Evolutionary conservation across 2,888 invertebrate genomes (phyloP).

Genomic region (Dorcus parallelipipedus): DNA sequence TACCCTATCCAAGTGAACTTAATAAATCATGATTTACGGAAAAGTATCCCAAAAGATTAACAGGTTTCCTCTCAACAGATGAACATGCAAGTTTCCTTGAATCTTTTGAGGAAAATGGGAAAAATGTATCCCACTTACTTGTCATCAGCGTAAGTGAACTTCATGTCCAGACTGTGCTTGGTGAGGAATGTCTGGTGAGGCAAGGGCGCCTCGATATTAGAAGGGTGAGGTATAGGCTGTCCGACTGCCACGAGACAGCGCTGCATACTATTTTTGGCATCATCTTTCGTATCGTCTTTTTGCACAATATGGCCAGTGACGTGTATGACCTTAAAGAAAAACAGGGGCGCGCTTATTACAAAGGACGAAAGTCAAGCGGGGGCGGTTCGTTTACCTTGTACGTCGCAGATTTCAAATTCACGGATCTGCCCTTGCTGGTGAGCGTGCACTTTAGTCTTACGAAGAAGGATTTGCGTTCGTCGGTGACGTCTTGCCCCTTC

Average conservation of each 20-base stretch:
- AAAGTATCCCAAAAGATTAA: no score
- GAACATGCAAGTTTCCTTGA: no score
- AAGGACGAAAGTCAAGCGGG: background rate
- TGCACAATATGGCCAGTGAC: conserved; percentile 75
- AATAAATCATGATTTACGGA: no score
- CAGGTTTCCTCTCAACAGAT: no score
- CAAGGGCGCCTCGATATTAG: conserved; percentile 87
- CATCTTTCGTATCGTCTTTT: conserved; percentile 32
- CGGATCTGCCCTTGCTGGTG: conserved; percentile 90
- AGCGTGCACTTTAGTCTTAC: conserved; percentile 91
- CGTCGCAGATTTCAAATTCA: conserved; percentile 92
- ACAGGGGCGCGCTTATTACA: no score
- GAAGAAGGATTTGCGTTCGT: conserved; percentile 62
- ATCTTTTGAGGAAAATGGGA: no score
- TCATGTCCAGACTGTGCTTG: conserved; percentile 91
- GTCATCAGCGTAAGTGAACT: conserved; percentile 91
- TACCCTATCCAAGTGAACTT: no score
- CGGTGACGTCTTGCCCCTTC: conserved; percentile 48
- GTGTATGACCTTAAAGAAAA: conserved; percentile 73
- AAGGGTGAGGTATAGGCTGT: conserved; percentile 83
- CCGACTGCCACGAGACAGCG: conserved; percentile 70
- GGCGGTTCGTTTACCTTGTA: conserved; percentile 84
- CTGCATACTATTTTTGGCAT: conserved; percentile 31
- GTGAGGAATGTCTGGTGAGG: conserved; percentile 88
- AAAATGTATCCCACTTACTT: conserved; percentile 59